These are phyloP conservation scores for Aratinga solstitialis DNA, from an alignment of 2,797 vertebrate species.

Conservation along the genomic window DNA sequence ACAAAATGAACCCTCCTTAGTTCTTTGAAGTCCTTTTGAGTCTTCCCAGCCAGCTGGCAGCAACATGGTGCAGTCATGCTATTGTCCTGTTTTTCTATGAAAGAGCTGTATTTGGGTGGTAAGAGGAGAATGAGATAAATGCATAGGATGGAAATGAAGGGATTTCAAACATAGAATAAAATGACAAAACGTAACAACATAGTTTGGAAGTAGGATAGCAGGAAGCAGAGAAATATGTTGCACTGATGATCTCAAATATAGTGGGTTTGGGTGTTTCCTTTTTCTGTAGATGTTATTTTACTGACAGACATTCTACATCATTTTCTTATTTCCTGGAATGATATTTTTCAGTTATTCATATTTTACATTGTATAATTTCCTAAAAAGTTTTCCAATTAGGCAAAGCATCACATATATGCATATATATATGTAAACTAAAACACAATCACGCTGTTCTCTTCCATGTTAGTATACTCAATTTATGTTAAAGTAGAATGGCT, in stretches of 20 bases:
- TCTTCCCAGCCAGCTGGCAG: not conserved
- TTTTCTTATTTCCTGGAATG: not conserved
- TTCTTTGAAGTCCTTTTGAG: conserved; percentile 36
- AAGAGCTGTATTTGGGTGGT: not conserved
- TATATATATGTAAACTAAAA: not conserved
- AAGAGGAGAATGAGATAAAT: not conserved
- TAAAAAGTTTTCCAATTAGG: not conserved
- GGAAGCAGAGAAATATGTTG: not conserved
- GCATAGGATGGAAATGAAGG: not conserved
- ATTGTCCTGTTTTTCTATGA: not conserved
- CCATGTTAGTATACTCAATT: not conserved
- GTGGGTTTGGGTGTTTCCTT: not conserved
- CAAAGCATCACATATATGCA: not conserved
- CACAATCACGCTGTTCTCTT: not conserved
- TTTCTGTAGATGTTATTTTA: not conserved
- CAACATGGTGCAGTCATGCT: not conserved
- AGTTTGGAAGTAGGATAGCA: not conserved
- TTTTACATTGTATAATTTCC: not conserved
- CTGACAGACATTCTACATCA: not conserved
- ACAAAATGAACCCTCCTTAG: fast-evolving
- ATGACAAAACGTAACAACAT: not conserved
- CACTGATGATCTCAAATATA: not conserved
- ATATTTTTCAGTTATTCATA: not conserved
- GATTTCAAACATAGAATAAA: not conserved
- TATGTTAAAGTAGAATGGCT: not conserved